Percentiles rank a stretch among this genome's conserved stretches.
phyloP scores from a whole-genome alignment of 2,113 vertebrate species.

The Setophaga coronata region DNA sequence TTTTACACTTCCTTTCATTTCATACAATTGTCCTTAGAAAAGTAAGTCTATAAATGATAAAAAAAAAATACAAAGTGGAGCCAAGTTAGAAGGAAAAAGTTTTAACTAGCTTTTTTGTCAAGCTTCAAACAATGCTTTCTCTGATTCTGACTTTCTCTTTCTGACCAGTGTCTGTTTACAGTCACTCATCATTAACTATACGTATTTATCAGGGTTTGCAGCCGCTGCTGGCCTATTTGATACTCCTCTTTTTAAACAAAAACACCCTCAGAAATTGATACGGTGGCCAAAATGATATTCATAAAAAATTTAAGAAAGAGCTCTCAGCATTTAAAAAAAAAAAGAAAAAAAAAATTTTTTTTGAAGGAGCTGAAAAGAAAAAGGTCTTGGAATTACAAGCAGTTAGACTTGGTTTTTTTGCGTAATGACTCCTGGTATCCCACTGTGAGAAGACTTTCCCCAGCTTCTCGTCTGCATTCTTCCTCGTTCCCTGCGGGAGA shows the following conservation, averaged over 20 bases:
- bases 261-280: slow-evolving; percentile 80
- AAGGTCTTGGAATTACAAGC: slow-evolving; percentile 78
- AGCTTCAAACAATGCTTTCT: slow-evolving; percentile 60
- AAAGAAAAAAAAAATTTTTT: slow-evolving; percentile 31
- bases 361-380: slow-evolving; percentile 76
- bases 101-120: slow-evolving; percentile 61
- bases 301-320: slow-evolving; percentile 90
- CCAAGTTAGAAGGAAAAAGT: slow-evolving; percentile 60
- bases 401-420: slow-evolving; percentile 77
- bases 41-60: slow-evolving; percentile 62
- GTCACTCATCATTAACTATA: slow-evolving; percentile 39
- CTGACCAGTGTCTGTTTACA: slow-evolving; percentile 50
- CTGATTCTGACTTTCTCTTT: slow-evolving; percentile 53
- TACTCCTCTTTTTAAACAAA: slow-evolving; percentile 80
- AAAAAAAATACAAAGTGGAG: slow-evolving; percentile 50
- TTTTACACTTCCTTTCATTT: slow-evolving; percentile 69
- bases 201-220: slow-evolving; percentile 2
- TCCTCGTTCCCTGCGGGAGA: slow-evolving; percentile 81
- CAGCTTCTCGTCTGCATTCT: slow-evolving; percentile 78
- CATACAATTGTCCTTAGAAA: slow-evolving; percentile 66
- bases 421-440: slow-evolving; percentile 85
- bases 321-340: slow-evolving; percentile 75
- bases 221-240: neutral
- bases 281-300: slow-evolving; percentile 79
- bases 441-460: slow-evolving; percentile 76